Base-by-base conservation (phyloP, 2,888 invertebrate genomes). In the Drosophila meridionalis region DNA sequence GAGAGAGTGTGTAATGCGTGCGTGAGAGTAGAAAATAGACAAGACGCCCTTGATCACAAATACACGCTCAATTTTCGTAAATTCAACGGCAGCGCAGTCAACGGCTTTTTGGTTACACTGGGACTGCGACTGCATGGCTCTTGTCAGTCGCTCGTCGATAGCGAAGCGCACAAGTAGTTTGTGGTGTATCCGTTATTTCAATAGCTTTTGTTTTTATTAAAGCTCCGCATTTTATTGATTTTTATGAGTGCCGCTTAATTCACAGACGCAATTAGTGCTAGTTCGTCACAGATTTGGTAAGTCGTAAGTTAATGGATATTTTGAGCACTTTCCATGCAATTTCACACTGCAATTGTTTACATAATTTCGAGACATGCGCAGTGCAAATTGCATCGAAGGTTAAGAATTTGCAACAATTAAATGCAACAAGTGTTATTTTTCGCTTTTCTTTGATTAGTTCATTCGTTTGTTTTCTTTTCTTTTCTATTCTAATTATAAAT, bases 291-390 rank as follows among this genome's bases (percentile, higher is more conserved):
- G 9, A 20, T 42, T 60, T 40, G 56, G 69, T 69, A 75, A 63
- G 69, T 43, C 20, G 7, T 1, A 20, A 47, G 69, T 60, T 43
- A 20, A 40, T n/a, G 40, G 40, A 47, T n/a, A 48, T 40, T 40
- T 34, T 30, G 9, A 34, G 12, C 38, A 48, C 53, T 61, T 69
- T 52, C 45, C 56, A 32, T 47, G 36, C 64, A 60, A 50, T n/a
- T 48, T 42, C 40, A 12, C 57, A 56, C 28, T 60, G 68, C 36
- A 48, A 9, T 55, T 50, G 68, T 88, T 84, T 87, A 84, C 80
- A 86, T 87, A 87, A 89, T 73, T 73, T 65, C 43, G 66, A 69
- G 80, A 28, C 85, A 89, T 87, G 89, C 87, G 89, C 89, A 80
- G 30, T 65, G 57, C 32, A 8, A 43, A 53, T 52, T 59, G 71